These are phyloP conservation scores for Prinia subflava DNA, from an alignment of 2,113 vertebrate species.

Conservation along the genomic window DNA sequence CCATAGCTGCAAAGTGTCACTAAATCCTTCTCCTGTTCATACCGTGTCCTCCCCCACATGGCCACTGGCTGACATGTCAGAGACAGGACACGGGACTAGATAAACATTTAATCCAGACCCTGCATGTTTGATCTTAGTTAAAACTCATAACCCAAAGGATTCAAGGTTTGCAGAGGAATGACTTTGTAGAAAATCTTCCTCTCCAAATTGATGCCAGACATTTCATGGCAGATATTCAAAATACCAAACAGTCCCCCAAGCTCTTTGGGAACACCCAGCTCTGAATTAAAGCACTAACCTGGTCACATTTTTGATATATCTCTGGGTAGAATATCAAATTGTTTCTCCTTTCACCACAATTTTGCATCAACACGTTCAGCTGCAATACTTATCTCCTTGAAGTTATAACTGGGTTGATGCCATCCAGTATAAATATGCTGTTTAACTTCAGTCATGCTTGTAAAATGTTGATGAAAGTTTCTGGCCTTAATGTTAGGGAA, in stretches of 20 bases:
- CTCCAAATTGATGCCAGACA: fast-evolving
- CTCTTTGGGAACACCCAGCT: neutral
- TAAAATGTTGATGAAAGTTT: conserved; percentile 39
- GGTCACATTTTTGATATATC: neutral
- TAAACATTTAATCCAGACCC: neutral
- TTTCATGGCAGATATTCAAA: neutral
- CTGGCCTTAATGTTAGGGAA: neutral
- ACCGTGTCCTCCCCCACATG: fast-evolving
- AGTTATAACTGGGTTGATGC: neutral
- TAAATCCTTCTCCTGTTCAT: neutral
- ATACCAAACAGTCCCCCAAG: neutral
- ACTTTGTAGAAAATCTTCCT: neutral
- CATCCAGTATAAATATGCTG: neutral
- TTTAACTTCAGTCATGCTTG: conserved; percentile 23
- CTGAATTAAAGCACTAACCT: neutral
- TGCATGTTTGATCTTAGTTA: neutral
- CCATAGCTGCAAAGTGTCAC: neutral
- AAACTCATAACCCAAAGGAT: neutral
- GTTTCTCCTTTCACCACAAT: neutral
- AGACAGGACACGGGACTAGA: neutral
- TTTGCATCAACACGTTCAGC: neutral
- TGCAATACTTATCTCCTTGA: neutral
- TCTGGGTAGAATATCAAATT: neutral
- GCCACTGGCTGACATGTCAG: neutral
- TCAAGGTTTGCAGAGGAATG: neutral